Conservation (phyloP, 1,140 invertebrate species). For the Hylyphantes graminicola region DNA sequence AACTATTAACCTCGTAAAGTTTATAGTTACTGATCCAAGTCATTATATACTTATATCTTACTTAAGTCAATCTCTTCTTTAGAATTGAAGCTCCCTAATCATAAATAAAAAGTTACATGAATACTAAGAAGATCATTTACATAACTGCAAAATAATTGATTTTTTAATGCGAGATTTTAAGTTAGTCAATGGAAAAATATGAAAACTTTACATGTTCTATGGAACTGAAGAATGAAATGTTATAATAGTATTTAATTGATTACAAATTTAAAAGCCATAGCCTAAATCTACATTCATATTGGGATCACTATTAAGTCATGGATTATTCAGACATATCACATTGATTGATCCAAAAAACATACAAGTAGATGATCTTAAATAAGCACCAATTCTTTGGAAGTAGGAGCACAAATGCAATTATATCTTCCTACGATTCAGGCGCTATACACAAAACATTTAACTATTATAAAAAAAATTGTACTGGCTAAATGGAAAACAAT, state of each 20-base stretch:
- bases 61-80: no score
- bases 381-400: conserved; percentile 49
- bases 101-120: no score
- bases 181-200: no score
- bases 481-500: background rate
- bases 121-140: no score
- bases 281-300: conserved; percentile 2
- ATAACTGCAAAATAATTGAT: no score
- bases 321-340: conserved; percentile 43
- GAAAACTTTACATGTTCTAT: background rate
- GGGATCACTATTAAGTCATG: conserved; percentile 28
- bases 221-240: background rate
- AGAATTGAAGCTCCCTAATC: no score
- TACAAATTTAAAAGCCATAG: background rate
- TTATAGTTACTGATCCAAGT: no score
- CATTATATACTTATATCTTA: no score
- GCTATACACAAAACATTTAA: conserved; percentile 18
- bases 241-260: conserved; percentile 6
- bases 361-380: conserved; percentile 49
- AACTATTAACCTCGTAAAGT: no score
- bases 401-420: conserved; percentile 36
- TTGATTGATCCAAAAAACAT: conserved; percentile 45
- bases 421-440: conserved; percentile 28
- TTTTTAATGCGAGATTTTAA: no score
- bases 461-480: background rate